Conservation (phyloP, 2,888 invertebrate species). For the Morpho achilles region DNA sequence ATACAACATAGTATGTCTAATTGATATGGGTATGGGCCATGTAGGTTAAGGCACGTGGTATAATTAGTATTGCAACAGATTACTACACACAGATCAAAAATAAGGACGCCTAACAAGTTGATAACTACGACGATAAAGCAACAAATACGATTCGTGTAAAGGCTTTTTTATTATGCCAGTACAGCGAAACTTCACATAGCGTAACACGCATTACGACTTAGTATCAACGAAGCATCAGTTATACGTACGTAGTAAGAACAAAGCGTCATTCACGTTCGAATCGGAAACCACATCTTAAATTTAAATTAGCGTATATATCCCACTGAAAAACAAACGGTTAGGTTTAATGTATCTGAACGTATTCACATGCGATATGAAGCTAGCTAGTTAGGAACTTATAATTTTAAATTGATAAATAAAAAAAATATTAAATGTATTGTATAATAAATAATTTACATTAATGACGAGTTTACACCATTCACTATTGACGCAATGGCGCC, state of each 20-base stretch:
- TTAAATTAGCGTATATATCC: conserved; percentile 42
- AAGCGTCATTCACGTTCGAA: too few relatives aligned
- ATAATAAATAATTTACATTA: conserved; percentile 74
- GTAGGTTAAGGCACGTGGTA: conserved; percentile 72
- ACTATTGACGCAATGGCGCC: conserved; percentile 37
- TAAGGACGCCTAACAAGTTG: neutral
- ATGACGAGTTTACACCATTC: conserved; percentile 55
- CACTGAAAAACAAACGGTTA: conserved; percentile 39
- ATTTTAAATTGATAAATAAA: conserved; percentile 72
- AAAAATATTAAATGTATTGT: conserved; percentile 47
- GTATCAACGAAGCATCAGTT: too few relatives aligned
- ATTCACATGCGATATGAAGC: conserved; percentile 54
- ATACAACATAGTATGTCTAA: conserved; percentile 68
- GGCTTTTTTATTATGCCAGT: too few relatives aligned
- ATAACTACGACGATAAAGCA: too few relatives aligned
- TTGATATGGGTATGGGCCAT: conserved; percentile 73
- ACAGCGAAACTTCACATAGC: too few relatives aligned
- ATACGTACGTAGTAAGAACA: too few relatives aligned
- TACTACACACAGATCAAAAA: conserved; percentile 12
- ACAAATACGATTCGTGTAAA: too few relatives aligned
- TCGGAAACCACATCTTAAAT: too few relatives aligned
- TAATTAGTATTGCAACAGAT: conserved; percentile 49
- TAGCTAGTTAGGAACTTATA: conserved; percentile 78
- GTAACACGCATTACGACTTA: too few relatives aligned
- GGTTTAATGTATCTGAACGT: conserved; percentile 32